Base-by-base conservation (phyloP, 2,797 vertebrate genomes). In the Vireo griseus region DNA sequence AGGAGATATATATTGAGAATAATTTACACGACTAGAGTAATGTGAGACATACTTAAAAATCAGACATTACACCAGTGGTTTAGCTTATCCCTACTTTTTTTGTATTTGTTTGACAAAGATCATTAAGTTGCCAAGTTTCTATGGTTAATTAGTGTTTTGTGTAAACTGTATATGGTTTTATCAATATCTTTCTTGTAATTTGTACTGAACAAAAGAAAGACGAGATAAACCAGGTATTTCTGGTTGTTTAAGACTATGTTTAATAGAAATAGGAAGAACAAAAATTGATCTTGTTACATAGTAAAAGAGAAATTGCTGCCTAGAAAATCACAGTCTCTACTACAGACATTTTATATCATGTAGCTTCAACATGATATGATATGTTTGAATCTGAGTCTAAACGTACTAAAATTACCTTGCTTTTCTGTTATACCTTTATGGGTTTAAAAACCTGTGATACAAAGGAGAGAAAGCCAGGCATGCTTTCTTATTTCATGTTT, bases 131-230 rank as follows among this genome's bases (percentile, higher is more conserved):
- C 31, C 7, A 17, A 39, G 31, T 95, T 95, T 51, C 44, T 78
- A 31, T 47, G 50, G 33, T 78, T 96, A 95, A 91, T 78, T 87
- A 71, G 47, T 71, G 55, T 83, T 89, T 72, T 94, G 81, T 95
- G 51, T 88, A 91, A 96, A 95, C 42, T 90, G 20, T 31, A 12
- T 94, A 90, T 85, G 31, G 39, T 80, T 94, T 94, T 87, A 78
- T 84, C 73, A 81, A 28, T 80, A 78, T 59, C 48, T 90, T 94
- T 67, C n/a, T 65, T 91, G 44, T 82, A 61, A 90, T 88, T 91
- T 87, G 21, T 88, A 51, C 58, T 14, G 5, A 88, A 83, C n/a
- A 81, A 84, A 61, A 74, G 50, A 39, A 74, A 73, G n/a, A 72
- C 54, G 40, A 80, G 29, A 72, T 73, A 86, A 81, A 92, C 6